Base-by-base conservation (phyloP, 1,140 invertebrate genomes). In the Elysia chlorotica region DNA sequence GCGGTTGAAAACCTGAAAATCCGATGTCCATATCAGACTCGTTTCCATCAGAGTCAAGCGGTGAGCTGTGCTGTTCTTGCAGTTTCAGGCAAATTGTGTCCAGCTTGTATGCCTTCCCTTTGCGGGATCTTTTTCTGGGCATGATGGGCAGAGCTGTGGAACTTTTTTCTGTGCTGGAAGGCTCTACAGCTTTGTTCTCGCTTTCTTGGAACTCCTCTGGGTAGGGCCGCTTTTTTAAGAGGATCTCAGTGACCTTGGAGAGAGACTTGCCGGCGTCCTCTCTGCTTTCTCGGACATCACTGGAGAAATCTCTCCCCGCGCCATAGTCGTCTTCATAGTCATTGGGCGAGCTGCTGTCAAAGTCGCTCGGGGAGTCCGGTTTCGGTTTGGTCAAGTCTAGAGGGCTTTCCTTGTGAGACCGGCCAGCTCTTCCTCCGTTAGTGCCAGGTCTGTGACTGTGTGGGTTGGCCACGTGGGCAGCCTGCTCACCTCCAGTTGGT, bases 81-180 rank as follows among this genome's bases (percentile, higher is more conserved):
- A 90, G 83, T 31, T 89, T 87, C 59, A 91, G 75, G 4, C 89
- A 86, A 1, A 90, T 88, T 1, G 90, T 89, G 33, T 93, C 92
- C 41, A 95, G 84, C 73, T 94, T 95, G 78, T 92, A 91, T 0
- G 94, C 93, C 65, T 91, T 91, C 0, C 93, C 93, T 83, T 95
- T 95, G 71, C 94, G 90, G 37, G 93, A 90, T 79, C 91, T 91
- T 66, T 92, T 93, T 38, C 84, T 75, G 14, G 79, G 76, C 41
- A 28, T 33, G 23, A 33, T 53, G 77, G 28, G 74, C 19, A 71
- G 70, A 38, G 33, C 72, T 56, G 59, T 70, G 75, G n/a, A 31
- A 61, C 36, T 54, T 63, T 23, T 10, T 38, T 68, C 36, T 31
- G 31, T 62, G 38, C 37, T 53, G 41, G 56, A 68, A 28, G 35